Evolutionary conservation across 1,140 invertebrate species (phyloP).

Genomic region (Fopius arisanus): DNA sequence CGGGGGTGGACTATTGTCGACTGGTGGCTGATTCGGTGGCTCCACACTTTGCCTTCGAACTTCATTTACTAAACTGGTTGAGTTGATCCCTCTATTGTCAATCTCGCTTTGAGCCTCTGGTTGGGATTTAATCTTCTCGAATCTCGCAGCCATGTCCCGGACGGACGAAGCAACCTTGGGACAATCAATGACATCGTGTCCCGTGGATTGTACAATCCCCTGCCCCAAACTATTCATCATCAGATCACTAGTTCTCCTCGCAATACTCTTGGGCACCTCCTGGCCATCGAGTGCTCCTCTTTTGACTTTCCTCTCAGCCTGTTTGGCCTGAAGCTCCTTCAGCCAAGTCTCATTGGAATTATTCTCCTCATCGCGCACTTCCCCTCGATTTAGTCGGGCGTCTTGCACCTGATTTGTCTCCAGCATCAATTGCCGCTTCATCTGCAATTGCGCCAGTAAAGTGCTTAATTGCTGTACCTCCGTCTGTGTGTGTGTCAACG

Average conservation of each 20-base stretch:
- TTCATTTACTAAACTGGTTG: neutral
- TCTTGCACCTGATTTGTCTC: constrained; percentile 59
- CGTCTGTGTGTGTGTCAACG: constrained; percentile 28
- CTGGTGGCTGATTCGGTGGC: neutral
- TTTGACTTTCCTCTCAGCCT: constrained; percentile 72
- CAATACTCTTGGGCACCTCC: constrained; percentile 52
- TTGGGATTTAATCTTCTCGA: constrained; percentile 72
- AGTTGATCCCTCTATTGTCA: constrained; percentile 16
- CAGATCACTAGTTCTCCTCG: constrained; percentile 56
- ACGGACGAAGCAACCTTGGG: constrained; percentile 66
- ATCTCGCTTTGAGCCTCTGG: constrained; percentile 34
- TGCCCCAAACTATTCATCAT: constrained; percentile 53
- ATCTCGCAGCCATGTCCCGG: constrained; percentile 82
- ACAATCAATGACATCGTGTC: constrained; percentile 57
- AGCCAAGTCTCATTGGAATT: constrained; percentile 74
- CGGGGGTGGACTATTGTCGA: constrained; percentile 10
- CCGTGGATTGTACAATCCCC: neutral
- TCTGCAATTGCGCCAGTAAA: constrained; percentile 77
- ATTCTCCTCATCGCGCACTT: constrained; percentile 48
- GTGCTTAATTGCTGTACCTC: constrained; percentile 64
- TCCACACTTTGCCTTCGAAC: neutral
- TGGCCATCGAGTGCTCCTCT: constrained; percentile 57
- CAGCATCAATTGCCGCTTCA: constrained; percentile 77
- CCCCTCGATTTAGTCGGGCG: constrained; percentile 37
- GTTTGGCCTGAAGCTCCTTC: constrained; percentile 80